Evolutionary conservation across 1,140 invertebrate genomes (phyloP).

Genomic region (Ceratosolen solmsi): DNA sequence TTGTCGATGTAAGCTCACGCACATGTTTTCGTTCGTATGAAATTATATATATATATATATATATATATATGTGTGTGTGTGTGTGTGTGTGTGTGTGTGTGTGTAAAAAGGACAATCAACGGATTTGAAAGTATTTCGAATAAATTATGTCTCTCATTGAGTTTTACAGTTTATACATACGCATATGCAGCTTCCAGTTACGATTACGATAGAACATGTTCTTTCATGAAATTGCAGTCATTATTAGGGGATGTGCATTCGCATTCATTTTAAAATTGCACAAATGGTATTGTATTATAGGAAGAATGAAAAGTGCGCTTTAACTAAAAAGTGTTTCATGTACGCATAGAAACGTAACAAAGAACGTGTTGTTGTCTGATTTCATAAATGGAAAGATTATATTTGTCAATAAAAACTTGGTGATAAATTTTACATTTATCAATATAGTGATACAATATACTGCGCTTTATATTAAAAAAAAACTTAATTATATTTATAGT

Average conservation of each 20-base stretch:
- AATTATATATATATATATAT: no score
- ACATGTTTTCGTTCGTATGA: neutral
- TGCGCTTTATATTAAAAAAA: neutral
- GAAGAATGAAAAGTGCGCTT: constrained; percentile 4
- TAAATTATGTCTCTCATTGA: neutral
- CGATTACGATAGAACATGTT: neutral
- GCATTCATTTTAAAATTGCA: neutral
- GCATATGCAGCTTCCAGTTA: neutral
- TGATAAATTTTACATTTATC: neutral
- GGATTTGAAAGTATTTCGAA: neutral
- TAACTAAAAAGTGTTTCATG: neutral
- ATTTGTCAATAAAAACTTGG: neutral
- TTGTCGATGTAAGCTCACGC: no score
- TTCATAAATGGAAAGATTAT: neutral
- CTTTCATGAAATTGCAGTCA: constrained; percentile 3
- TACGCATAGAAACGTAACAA: neutral
- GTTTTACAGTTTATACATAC: neutral
- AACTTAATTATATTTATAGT: neutral
- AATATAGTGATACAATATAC: neutral
- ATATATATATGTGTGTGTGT: neutral
- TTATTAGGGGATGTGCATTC: neutral
- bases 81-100: neutral
- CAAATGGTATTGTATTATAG: neutral
- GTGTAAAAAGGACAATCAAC: neutral
- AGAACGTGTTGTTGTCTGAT: neutral